Percentiles rank a stretch among this genome's conserved stretches.
phyloP scores from a whole-genome alignment of 2,797 vertebrate species.

The Sebastes kiyomatsui region DNA sequence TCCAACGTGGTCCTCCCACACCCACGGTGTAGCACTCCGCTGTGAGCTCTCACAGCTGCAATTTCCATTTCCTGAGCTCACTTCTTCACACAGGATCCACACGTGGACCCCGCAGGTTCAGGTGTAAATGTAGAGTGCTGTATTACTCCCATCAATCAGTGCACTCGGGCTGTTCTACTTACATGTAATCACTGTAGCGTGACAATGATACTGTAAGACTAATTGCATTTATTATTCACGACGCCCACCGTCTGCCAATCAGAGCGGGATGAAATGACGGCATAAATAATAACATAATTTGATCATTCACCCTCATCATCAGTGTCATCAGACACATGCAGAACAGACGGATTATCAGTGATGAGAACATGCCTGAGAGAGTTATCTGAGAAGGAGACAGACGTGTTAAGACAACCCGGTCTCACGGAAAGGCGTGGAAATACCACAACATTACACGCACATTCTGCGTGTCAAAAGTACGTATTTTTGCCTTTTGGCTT shows the following conservation, averaged over 20 bases:
- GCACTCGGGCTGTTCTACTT: slow-evolving; percentile 14
- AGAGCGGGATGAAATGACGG: slow-evolving; percentile 43
- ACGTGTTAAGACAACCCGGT: slow-evolving; percentile 9
- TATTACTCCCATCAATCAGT: slow-evolving; percentile 19
- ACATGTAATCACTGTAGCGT: slow-evolving; percentile 32
- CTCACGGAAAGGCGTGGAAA: background rate
- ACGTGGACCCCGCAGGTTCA: slow-evolving; percentile 27
- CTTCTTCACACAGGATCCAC: slow-evolving; percentile 41
- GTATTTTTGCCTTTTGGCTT: background rate
- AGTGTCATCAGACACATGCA: slow-evolving; percentile 30
- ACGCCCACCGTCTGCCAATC: slow-evolving; percentile 57
- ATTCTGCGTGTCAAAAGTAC: no score
- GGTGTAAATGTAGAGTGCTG: slow-evolving; percentile 12
- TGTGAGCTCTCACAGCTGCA: slow-evolving; percentile 31
- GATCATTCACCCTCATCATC: slow-evolving; percentile 40
- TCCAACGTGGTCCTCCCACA: slow-evolving; percentile 66
- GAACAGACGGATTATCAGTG: slow-evolving; percentile 31
- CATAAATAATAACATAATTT: slow-evolving; percentile 46
- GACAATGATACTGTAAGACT: slow-evolving; percentile 32
- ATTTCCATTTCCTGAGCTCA: slow-evolving; percentile 52
- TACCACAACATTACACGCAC: background rate
- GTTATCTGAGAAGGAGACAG: slow-evolving; percentile 27
- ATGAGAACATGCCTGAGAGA: slow-evolving; percentile 20
- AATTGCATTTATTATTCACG: slow-evolving; percentile 52
- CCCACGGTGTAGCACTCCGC: slow-evolving; percentile 45